phyloP scores from a whole-genome alignment of 2,888 invertebrate species.

The Halocaridina rubra region DNA sequence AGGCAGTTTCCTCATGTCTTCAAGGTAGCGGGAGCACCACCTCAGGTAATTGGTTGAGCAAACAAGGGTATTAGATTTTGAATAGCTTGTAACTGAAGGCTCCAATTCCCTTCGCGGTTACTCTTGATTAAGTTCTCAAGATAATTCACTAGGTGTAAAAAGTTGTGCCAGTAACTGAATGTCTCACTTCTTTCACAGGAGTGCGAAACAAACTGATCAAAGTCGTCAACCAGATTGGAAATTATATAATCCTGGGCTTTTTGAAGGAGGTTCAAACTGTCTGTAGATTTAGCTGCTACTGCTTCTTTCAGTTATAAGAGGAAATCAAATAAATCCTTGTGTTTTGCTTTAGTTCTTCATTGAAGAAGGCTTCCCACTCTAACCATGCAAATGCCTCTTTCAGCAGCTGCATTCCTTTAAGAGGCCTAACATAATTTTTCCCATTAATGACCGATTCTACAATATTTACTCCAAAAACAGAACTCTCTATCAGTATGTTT shows the following conservation, averaged over 20 bases:
- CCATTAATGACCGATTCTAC: not conserved
- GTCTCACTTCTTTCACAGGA: not conserved
- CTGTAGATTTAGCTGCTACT: no score
- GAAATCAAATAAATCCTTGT: not conserved
- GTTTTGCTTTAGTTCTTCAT: not conserved
- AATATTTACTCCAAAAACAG: not conserved
- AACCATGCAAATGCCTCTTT: not conserved
- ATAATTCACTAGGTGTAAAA: not conserved
- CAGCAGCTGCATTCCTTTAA: not conserved
- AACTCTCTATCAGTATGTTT: not conserved
- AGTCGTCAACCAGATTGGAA: not conserved
- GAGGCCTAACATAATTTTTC: not conserved
- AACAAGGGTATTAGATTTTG: not conserved
- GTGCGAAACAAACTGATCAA: not conserved
- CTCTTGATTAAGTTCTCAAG: not conserved
- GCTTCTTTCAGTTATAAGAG: not conserved
- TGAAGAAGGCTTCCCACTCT: no score
- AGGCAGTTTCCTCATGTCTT: not conserved
- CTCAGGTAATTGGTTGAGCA: not conserved
- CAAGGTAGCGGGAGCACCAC: not conserved
- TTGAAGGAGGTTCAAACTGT: no score
- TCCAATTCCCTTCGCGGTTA: not conserved
- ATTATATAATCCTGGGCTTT: not conserved
- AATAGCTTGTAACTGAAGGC: not conserved
- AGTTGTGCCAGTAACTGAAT: not conserved